phyloP scores from a whole-genome alignment of 2,888 invertebrate species.

The Melanargia galathea region DNA sequence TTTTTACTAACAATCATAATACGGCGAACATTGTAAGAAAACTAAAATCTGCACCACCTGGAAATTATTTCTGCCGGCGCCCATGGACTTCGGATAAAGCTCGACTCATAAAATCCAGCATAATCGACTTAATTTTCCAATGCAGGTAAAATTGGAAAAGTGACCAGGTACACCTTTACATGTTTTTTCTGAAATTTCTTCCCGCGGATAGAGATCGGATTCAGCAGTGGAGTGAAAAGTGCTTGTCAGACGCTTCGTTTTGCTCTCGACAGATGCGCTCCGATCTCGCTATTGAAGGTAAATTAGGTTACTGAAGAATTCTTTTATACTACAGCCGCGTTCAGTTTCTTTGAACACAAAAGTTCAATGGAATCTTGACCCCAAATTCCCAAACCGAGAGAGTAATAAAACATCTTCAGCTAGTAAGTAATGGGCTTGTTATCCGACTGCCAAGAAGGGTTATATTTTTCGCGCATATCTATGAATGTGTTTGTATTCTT shows the following conservation, averaged over 20 bases:
- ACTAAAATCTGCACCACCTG: too few species aligned
- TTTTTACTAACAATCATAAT: too few species aligned
- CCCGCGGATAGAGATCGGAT: not conserved
- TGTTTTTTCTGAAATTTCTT: not conserved
- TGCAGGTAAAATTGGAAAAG: not conserved
- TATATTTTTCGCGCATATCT: too few species aligned
- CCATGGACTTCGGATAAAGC: too few species aligned
- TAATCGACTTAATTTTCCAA: too few species aligned
- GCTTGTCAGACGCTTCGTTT: conserved; percentile 8
- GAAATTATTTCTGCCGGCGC: too few species aligned
- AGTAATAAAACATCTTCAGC: not conserved
- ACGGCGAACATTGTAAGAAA: too few species aligned
- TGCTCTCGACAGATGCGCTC: not conserved
- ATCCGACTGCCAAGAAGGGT: too few species aligned
- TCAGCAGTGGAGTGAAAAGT: conserved; percentile 3
- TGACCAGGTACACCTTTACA: too few species aligned
- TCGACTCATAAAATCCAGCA: too few species aligned
- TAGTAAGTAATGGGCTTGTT: not conserved
- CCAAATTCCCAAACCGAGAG: not conserved
- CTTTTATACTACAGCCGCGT: not conserved
- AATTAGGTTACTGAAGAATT: conserved; percentile 13
- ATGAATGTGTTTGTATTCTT: too few species aligned
- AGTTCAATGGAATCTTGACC: not conserved
- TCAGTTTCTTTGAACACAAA: conserved; percentile 11
- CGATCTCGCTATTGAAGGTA: conserved; percentile 5